Conservation (phyloP, 2,888 invertebrate genomes). For the Drosophila maculinotata region DNA sequence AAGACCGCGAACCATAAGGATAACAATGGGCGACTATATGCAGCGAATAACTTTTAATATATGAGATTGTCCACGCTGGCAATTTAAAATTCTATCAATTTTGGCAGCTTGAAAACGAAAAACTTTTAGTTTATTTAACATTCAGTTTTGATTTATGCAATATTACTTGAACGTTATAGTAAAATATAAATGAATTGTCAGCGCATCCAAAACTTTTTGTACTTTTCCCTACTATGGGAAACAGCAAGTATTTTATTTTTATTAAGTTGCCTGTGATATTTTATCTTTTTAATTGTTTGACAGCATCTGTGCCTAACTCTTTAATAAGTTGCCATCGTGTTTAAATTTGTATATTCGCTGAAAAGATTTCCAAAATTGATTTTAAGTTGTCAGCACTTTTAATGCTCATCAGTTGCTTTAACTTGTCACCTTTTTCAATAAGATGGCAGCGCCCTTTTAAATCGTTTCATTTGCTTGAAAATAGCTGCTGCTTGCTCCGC, state of each 20-base stretch:
- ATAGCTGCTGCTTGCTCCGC: not conserved
- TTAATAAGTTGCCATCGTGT: too few relatives aligned
- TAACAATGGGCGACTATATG: not conserved
- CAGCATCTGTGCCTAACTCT: too few relatives aligned
- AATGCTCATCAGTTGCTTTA: too few relatives aligned
- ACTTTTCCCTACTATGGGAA: too few relatives aligned
- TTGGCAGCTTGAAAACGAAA: conserved; percentile 21
- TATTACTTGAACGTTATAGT: not conserved
- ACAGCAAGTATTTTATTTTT: too few relatives aligned
- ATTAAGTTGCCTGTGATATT: too few relatives aligned
- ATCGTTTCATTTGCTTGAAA: conserved; percentile 1
- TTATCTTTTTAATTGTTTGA: too few relatives aligned
- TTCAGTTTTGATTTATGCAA: conserved; percentile 26
- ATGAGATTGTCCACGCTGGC: conserved; percentile 36
- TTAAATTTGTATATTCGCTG: too few relatives aligned
- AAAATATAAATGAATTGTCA: conserved; percentile 4
- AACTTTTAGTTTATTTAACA: conserved; percentile 13
- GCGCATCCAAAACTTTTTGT: too few relatives aligned
- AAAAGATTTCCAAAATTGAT: too few relatives aligned
- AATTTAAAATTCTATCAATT: conserved; percentile 51
- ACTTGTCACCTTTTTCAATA: too few relatives aligned
- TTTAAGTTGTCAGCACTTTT: too few relatives aligned
- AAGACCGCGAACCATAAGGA: conserved; percentile 6
- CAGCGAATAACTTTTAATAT: conserved; percentile 39
- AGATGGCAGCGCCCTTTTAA: conserved; percentile 3